Percentiles rank a stretch among this genome's conserved stretches.
These are phyloP conservation scores for Diabrotica virgifera DNA, from an alignment of 1,140 invertebrate species.

Conservation along the genomic window DNA sequence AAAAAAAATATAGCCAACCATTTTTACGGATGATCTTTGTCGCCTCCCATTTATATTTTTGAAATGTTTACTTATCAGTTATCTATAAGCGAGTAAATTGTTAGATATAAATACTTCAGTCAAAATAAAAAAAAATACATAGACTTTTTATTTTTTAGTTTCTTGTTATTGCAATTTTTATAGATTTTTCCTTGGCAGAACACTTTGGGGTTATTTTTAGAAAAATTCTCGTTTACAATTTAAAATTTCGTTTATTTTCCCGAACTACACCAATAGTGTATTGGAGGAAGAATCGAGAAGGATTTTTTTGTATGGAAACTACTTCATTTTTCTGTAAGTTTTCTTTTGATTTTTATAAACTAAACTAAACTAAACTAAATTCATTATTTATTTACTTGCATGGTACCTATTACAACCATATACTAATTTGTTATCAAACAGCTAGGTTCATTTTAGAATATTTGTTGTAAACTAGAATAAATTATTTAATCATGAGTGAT, in stretches of 20 bases:
- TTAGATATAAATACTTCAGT: conserved; percentile 6
- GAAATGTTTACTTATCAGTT: conserved; percentile 12
- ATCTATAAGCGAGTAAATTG: not conserved
- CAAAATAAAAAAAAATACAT: not conserved
- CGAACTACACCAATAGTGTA: conserved; percentile 9
- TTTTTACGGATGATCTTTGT: conserved; percentile 17
- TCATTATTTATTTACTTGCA: no score
- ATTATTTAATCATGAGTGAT: no score
- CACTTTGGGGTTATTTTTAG: conserved; percentile 17
- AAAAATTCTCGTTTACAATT: conserved; percentile 9
- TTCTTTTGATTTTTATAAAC: not conserved
- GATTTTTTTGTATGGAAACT: not conserved
- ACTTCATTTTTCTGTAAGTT: not conserved
- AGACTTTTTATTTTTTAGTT: not conserved
- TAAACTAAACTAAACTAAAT: no score
- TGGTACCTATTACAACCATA: no score
- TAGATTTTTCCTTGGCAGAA: conserved; percentile 13
- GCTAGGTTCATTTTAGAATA: not conserved
- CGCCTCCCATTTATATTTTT: conserved; percentile 19
- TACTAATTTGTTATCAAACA: not conserved
- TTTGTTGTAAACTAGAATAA: no score
- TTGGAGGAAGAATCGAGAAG: not conserved
- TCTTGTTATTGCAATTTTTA: not conserved
- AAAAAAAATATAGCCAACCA: conserved; percentile 22
- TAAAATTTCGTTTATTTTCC: conserved; percentile 14